Evolutionary conservation across 2,113 vertebrate species (phyloP).

Genomic region (Raphicerus campestris): DNA sequence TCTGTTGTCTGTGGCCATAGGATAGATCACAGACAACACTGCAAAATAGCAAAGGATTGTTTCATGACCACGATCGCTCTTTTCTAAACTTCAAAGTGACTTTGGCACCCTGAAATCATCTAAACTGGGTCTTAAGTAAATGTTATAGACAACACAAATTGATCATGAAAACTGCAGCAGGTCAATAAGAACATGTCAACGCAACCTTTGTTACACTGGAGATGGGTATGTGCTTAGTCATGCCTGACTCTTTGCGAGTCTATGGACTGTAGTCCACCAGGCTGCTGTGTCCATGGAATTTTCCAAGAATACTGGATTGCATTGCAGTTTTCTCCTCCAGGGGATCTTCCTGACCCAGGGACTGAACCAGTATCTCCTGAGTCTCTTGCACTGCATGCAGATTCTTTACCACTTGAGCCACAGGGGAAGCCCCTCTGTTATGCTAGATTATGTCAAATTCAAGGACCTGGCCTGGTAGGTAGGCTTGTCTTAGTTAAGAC

Average conservation of each 20-base stretch:
- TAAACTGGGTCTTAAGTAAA: background rate
- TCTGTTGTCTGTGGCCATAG: background rate
- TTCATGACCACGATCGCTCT: background rate
- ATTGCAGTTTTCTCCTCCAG: background rate
- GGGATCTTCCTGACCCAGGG: background rate
- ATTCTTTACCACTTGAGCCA: background rate
- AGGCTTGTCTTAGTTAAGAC: background rate
- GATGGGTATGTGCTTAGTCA: background rate
- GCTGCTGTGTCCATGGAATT: background rate
- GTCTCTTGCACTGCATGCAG: background rate
- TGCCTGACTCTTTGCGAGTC: background rate
- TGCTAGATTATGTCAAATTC: background rate
- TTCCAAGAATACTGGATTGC: background rate
- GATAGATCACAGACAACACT: background rate
- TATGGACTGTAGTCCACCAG: background rate
- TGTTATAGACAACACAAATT: background rate
- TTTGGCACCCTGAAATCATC: background rate
- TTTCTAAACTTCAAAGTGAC: background rate
- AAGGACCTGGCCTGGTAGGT: background rate
- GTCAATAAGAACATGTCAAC: background rate
- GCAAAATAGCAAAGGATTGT: background rate
- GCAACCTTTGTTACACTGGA: accelerated
- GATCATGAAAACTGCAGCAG: background rate
- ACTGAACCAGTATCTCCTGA: background rate
- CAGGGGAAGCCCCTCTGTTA: background rate